Evolutionary conservation across 2,797 vertebrate species (phyloP).

Genomic region (Sphenopsis melanotis): DNA sequence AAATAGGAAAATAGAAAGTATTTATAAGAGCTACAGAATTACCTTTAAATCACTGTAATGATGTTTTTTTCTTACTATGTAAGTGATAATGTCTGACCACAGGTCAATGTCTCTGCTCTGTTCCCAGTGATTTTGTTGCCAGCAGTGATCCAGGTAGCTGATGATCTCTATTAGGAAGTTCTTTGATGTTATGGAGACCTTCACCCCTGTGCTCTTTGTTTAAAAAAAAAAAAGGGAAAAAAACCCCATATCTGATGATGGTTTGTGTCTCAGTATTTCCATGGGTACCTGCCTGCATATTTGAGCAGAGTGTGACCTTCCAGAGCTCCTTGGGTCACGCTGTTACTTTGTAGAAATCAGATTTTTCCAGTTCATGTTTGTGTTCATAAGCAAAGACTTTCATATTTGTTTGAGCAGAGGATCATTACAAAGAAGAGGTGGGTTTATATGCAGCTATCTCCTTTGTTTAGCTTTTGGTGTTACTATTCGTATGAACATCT

Average conservation of each 20-base stretch:
- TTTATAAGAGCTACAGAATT: neutral
- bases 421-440: neutral
- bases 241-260: rapidly evolving
- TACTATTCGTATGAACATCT: neutral
- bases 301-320: neutral
- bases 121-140: neutral
- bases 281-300: neutral
- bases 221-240: neutral
- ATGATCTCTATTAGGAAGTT: neutral
- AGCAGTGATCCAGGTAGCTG: neutral
- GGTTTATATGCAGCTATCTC: neutral
- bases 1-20: neutral
- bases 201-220: neutral
- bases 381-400: neutral
- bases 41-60: neutral
- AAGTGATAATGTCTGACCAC: neutral
- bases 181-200: neutral
- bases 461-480: neutral
- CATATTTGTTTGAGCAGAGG: neutral
- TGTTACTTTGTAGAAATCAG: neutral
- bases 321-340: neutral
- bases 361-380: neutral
- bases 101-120: neutral
- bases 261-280: neutral
- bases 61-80: neutral